Evolutionary conservation across 2,797 vertebrate genomes (phyloP).

Genomic region (Sorex maritimensis): DNA sequence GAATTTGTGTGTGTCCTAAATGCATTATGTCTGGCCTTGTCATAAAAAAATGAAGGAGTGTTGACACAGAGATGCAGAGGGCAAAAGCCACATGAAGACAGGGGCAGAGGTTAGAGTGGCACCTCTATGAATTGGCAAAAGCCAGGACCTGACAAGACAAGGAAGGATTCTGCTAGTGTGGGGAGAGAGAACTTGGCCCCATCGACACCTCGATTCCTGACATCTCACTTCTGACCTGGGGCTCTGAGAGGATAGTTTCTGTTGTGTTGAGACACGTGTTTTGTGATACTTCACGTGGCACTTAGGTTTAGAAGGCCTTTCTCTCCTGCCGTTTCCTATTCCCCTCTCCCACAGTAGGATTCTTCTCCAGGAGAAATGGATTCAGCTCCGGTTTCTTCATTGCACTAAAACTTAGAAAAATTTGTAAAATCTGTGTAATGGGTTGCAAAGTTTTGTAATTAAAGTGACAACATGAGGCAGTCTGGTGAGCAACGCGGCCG

Average conservation of each 20-base stretch:
- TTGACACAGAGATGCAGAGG: background rate
- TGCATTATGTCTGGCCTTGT: background rate
- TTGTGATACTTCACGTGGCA: background rate
- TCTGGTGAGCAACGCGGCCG: no score
- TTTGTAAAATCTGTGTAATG: background rate
- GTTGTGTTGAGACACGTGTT: background rate
- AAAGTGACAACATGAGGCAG: slow-evolving; percentile 45
- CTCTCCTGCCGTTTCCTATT: background rate
- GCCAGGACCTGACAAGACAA: background rate
- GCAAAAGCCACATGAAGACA: background rate
- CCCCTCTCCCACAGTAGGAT: background rate
- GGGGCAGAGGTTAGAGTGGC: background rate
- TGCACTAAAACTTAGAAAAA: background rate
- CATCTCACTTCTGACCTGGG: background rate
- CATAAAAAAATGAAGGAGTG: background rate
- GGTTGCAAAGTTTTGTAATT: slow-evolving; percentile 64
- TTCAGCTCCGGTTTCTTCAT: background rate
- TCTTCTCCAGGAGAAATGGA: slow-evolving; percentile 19
- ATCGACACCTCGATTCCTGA: background rate
- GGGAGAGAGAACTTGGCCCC: background rate
- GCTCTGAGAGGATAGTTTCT: background rate
- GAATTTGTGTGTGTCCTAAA: background rate
- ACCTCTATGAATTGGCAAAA: background rate
- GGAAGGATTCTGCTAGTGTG: background rate
- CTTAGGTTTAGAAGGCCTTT: background rate